Percentiles rank a stretch among this genome's conserved stretches.
Conservation (phyloP, 2,888 invertebrate species). For the Papilio elwesi region DNA sequence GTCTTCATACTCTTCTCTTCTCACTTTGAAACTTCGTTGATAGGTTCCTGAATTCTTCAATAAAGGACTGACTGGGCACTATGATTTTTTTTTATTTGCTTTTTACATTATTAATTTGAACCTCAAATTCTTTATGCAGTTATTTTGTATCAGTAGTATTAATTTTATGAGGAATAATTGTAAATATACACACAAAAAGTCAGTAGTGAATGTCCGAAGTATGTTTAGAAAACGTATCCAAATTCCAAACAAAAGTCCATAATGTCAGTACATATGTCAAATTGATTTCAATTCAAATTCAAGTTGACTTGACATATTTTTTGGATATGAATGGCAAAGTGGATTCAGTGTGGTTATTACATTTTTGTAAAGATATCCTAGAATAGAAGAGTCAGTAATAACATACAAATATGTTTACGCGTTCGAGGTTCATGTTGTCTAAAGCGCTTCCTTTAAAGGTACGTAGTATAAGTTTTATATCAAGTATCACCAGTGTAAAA, state of each 20-base stretch:
- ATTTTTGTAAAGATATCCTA: constrained; percentile 1
- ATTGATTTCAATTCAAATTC: not conserved
- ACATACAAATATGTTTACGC: constrained; percentile 72
- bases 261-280: constrained; percentile 5
- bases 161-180: too few relatives aligned
- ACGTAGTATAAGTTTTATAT: constrained; percentile 43
- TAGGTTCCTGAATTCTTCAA: too few relatives aligned
- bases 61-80: too few relatives aligned
- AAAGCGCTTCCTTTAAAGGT: constrained; percentile 68
- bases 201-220: too few relatives aligned
- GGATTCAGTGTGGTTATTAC: not conserved
- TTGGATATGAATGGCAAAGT: constrained; percentile 4
- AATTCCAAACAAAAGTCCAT: not conserved
- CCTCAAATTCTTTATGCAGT: too few relatives aligned
- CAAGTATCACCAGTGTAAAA: not conserved
- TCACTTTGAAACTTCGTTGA: too few relatives aligned
- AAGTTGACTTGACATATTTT: not conserved
- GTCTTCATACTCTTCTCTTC: too few relatives aligned
- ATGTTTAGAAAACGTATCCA: too few relatives aligned
- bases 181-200: too few relatives aligned
- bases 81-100: too few relatives aligned
- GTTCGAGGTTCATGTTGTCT: constrained; percentile 70
- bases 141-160: too few relatives aligned
- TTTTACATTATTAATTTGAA: too few relatives aligned
- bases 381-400: not conserved